Conservation (phyloP, 2,888 invertebrate species). For the Patella ulyssiponensis region DNA sequence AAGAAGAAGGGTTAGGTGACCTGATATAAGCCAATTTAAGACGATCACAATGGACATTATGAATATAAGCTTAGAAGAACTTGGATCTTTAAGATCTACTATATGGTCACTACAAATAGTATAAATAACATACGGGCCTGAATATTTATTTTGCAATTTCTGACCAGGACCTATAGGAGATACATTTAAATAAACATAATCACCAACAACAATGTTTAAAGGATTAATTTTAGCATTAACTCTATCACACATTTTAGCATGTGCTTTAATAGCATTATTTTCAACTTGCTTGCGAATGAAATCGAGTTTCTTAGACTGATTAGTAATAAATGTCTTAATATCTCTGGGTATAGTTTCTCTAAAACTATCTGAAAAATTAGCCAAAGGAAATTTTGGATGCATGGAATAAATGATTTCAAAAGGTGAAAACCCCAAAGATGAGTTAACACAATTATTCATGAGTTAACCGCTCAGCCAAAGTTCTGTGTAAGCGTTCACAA, state of each 20-base stretch:
- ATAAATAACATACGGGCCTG: neutral
- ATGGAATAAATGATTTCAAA: constrained; percentile 24
- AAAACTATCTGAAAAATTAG: neutral
- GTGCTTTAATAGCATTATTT: neutral
- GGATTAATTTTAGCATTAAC: constrained; percentile 13
- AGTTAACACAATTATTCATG: constrained; percentile 30
- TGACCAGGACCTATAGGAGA: constrained; percentile 7
- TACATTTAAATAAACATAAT: constrained; percentile 16
- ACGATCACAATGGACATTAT: constrained; percentile 9
- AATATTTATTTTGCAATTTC: constrained; percentile 14
- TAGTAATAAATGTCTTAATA: neutral
- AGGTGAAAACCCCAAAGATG: constrained; percentile 22
- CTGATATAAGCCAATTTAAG: constrained; percentile 20
- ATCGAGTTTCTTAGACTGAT: constrained; percentile 1
- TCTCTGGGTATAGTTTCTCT: neutral
- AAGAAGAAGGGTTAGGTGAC: constrained; percentile 4
- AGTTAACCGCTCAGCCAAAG: constrained; percentile 30
- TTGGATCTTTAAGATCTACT: constrained; percentile 1
- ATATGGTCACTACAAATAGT: neutral
- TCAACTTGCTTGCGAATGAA: neutral
- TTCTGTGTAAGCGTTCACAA: constrained; percentile 31
- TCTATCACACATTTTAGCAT: constrained; percentile 14
- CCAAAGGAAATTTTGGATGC: constrained; percentile 25
- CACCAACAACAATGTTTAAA: neutral
- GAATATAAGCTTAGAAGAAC: neutral